These are phyloP conservation scores for Ahaetulla prasina DNA, from an alignment of 2,113 vertebrate genomes.

Conservation along the genomic window DNA sequence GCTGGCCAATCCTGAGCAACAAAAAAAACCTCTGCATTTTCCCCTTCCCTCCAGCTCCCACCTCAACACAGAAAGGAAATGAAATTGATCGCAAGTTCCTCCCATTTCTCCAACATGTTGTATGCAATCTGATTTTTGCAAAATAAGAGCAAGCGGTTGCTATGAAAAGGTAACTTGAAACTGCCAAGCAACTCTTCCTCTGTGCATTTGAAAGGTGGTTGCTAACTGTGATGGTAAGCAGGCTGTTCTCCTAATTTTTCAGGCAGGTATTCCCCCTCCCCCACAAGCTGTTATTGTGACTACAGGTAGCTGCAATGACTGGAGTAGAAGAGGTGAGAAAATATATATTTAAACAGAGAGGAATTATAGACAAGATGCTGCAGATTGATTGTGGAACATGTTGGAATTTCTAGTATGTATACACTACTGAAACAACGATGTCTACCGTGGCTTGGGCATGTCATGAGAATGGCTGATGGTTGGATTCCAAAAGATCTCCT, in stretches of 20 bases:
- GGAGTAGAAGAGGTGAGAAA: neutral
- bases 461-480: no score
- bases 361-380: neutral
- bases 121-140: neutral
- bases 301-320: neutral
- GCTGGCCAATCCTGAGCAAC: neutral
- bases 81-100: neutral
- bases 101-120: neutral
- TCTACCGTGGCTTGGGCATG: no score
- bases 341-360: neutral
- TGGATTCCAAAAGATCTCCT: no score
- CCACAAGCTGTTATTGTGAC: neutral
- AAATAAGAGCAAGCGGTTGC: neutral
- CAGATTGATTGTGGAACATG: neutral
- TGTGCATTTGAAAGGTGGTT: neutral
- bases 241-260: neutral
- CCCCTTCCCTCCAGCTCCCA: neutral
- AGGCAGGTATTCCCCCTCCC: neutral
- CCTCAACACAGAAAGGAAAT: neutral
- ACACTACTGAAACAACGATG: no score
- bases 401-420: no score
- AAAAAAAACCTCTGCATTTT: neutral
- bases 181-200: neutral
- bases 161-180: neutral
- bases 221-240: neutral